phyloP scores from a whole-genome alignment of 2,888 invertebrate species.

The Drosophila monieri region DNA sequence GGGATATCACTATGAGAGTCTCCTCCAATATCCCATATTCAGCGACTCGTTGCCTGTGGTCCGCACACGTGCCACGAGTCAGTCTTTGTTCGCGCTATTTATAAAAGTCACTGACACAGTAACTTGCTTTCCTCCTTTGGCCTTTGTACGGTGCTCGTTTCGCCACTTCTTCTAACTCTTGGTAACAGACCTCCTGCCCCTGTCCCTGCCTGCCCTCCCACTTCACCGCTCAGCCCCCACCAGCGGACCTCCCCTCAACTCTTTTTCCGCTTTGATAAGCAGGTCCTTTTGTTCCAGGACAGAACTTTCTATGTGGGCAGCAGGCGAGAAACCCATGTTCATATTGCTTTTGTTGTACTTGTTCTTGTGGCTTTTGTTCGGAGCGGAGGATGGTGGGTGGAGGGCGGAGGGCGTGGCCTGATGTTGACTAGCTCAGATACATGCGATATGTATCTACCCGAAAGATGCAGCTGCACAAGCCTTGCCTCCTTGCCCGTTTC shows the following conservation, averaged over 20 bases:
- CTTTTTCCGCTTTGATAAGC: constrained; percentile 78
- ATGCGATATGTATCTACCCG: constrained; percentile 59
- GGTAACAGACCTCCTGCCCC: constrained; percentile 23
- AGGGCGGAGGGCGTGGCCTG: constrained; percentile 21
- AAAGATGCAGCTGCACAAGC: constrained; percentile 51
- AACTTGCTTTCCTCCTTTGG: constrained; percentile 62
- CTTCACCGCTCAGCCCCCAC: not conserved
- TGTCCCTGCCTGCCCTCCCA: not conserved
- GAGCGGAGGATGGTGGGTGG: not conserved
- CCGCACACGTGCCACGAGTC: constrained; percentile 51
- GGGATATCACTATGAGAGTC: constrained; percentile 20
- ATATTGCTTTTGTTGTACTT: constrained; percentile 66
- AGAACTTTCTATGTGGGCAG: constrained; percentile 60
- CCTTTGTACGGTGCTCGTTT: constrained; percentile 50
- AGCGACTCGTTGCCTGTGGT: constrained; percentile 52
- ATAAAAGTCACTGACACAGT: constrained; percentile 78
- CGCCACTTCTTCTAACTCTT: constrained; percentile 59
- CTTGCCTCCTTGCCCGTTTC: not conserved
- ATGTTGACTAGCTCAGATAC: constrained; percentile 56
- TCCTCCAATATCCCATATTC: constrained; percentile 4
- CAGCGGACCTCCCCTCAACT: constrained; percentile 50
- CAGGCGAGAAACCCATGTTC: constrained; percentile 58
- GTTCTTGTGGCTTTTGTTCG: constrained; percentile 63
- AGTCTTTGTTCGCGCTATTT: constrained; percentile 73
- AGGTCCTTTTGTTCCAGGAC: constrained; percentile 69